These are phyloP conservation scores for Sandelia bainsii DNA, from an alignment of 2,797 vertebrate species.

Conservation along the genomic window DNA sequence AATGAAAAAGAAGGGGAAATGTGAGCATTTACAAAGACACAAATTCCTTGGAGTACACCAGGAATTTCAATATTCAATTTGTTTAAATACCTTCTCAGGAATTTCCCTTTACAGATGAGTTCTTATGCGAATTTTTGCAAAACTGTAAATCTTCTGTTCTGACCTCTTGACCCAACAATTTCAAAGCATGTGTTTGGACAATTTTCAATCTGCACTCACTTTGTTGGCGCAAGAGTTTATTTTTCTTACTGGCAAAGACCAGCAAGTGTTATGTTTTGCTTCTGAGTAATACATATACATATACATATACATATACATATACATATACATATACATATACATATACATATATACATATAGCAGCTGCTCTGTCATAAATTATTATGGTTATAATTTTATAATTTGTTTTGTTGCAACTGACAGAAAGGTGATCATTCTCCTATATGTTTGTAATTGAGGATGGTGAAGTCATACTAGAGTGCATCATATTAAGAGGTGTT, in stretches of 20 bases:
- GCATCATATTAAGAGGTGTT: too few species aligned
- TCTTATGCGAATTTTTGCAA: neutral
- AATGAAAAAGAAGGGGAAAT: neutral
- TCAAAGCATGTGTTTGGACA: neutral
- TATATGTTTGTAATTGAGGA: too few species aligned
- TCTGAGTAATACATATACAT: too few species aligned
- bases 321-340: too few species aligned
- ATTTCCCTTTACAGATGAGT: neutral
- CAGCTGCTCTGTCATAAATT: too few species aligned
- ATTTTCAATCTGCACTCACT: neutral
- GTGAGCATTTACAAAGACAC: neutral
- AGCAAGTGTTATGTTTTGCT: neutral
- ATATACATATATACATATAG: too few species aligned
- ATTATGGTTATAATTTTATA: too few species aligned
- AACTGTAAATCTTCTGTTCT: neutral
- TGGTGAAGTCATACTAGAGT: too few species aligned
- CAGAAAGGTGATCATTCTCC: too few species aligned
- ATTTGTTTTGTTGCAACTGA: too few species aligned
- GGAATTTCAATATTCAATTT: conserved; percentile 8
- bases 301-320: too few species aligned
- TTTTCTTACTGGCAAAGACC: neutral
- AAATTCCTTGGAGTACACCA: neutral
- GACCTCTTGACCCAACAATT: neutral
- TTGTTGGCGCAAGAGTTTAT: neutral
- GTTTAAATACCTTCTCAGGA: neutral